phyloP scores from a whole-genome alignment of 2,888 invertebrate species.

The Synanthedon vespiformis region DNA sequence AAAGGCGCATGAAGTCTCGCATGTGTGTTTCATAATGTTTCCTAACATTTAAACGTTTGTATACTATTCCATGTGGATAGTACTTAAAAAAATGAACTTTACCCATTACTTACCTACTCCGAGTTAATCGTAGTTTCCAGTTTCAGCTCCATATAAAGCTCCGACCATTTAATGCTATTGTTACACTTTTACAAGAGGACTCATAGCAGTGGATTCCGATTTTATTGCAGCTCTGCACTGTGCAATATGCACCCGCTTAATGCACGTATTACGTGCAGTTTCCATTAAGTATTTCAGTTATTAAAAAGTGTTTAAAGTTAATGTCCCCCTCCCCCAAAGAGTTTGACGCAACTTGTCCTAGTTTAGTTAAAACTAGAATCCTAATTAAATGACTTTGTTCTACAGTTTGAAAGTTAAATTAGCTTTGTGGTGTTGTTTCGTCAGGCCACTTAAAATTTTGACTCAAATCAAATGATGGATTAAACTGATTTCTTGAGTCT shows the following conservation, averaged over 20 bases:
- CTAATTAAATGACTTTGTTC: neutral
- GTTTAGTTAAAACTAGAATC: neutral
- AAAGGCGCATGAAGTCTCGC: too few relatives aligned
- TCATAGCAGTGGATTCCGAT: conserved; percentile 57
- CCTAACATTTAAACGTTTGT: too few relatives aligned
- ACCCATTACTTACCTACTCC: neutral
- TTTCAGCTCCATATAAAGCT: neutral
- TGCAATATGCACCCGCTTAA: conserved; percentile 30
- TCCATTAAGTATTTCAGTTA: neutral
- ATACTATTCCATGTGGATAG: too few relatives aligned
- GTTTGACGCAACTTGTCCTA: neutral
- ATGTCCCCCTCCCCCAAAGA: neutral
- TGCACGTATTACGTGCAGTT: neutral
- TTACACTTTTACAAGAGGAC: conserved; percentile 34
- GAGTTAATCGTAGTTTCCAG: neutral
- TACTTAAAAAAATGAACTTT: too few relatives aligned
- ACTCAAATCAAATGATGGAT: neutral
- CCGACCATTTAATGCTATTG: conserved; percentile 43
- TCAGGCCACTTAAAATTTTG: neutral
- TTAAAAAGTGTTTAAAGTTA: neutral
- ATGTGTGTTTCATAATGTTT: too few relatives aligned
- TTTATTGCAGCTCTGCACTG: conserved; percentile 45
- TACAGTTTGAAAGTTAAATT: neutral
- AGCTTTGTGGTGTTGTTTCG: neutral
- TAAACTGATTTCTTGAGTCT: too few relatives aligned